These are phyloP conservation scores for Vollenhovia emeryi DNA, from an alignment of 1,140 invertebrate species.

Conservation along the genomic window DNA sequence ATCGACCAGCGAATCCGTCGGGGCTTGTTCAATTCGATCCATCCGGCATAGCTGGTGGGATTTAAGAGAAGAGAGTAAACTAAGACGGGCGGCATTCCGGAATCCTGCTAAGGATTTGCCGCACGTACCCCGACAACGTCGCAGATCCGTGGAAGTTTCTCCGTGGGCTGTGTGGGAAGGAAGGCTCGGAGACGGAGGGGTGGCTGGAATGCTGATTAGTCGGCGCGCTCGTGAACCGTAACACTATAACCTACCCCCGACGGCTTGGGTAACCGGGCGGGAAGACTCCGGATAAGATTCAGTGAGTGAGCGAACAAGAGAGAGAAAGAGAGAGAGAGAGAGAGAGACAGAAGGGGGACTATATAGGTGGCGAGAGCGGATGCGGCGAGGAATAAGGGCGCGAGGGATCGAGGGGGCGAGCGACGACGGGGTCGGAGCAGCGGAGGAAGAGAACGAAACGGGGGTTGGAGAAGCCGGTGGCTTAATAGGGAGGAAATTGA, in stretches of 20 bases:
- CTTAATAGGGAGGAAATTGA: constrained; percentile 86
- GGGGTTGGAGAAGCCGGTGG: constrained; percentile 79
- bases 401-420: constrained; percentile 52
- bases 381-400: constrained; percentile 51
- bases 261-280: constrained; percentile 76
- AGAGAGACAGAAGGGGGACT: constrained; percentile 35
- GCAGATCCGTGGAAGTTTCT: constrained; percentile 77
- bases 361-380: constrained; percentile 48
- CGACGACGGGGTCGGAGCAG: constrained; percentile 54
- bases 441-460: constrained; percentile 59
- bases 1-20: constrained; percentile 7
- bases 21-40: constrained; percentile 32
- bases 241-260: constrained; percentile 83
- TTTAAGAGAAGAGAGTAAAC: constrained; percentile 64
- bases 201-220: constrained; percentile 85
- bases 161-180: constrained; percentile 32
- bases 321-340: constrained; percentile 31
- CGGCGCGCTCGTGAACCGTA: constrained; percentile 83
- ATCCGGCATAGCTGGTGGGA: constrained; percentile 25
- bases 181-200: constrained; percentile 60
- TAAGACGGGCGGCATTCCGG: constrained; percentile 78
- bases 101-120: constrained; percentile 84
- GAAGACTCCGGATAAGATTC: constrained; percentile 82
- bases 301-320: constrained; percentile 1
- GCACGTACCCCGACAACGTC: constrained; percentile 82